These are phyloP conservation scores for Neoascia interrupta DNA, from an alignment of 2,888 invertebrate genomes.

Conservation along the genomic window DNA sequence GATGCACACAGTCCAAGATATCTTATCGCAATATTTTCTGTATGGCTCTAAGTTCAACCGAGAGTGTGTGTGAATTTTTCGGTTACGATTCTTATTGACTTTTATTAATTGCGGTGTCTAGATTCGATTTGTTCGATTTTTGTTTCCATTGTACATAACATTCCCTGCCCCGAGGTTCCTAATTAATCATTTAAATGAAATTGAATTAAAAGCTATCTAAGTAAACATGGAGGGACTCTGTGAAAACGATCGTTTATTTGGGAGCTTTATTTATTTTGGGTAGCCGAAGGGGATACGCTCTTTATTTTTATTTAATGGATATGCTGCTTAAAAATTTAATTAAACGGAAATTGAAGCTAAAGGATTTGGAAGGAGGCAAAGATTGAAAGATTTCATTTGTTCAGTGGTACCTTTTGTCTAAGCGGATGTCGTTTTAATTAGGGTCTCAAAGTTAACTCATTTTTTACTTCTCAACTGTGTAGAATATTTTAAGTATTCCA, in stretches of 20 bases:
- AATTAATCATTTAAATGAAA: slow-evolving; percentile 37
- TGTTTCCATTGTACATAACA: neutral
- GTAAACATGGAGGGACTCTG: neutral
- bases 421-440: no score
- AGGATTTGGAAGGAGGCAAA: no score
- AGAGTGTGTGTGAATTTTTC: slow-evolving; percentile 10
- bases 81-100: neutral
- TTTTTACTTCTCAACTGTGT: no score
- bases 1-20: no score
- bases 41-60: slow-evolving; percentile 13
- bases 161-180: neutral
- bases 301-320: neutral
- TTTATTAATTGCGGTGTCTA: slow-evolving; percentile 27
- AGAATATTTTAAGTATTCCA: no score
- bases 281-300: neutral
- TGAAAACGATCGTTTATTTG: neutral
- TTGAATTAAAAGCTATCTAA: slow-evolving; percentile 4
- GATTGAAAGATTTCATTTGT: neutral
- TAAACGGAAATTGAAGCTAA: slow-evolving; percentile 19
- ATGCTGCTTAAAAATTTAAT: slow-evolving; percentile 26
- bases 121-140: neutral
- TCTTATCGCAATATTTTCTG: no score
- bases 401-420: neutral
- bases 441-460: no score
- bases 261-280: neutral